A percentile compares a stretch with the other conserved stretches of the same genome.
phyloP scores from a whole-genome alignment of 2,888 invertebrate species.

The Didymodactylos carnosus region DNA sequence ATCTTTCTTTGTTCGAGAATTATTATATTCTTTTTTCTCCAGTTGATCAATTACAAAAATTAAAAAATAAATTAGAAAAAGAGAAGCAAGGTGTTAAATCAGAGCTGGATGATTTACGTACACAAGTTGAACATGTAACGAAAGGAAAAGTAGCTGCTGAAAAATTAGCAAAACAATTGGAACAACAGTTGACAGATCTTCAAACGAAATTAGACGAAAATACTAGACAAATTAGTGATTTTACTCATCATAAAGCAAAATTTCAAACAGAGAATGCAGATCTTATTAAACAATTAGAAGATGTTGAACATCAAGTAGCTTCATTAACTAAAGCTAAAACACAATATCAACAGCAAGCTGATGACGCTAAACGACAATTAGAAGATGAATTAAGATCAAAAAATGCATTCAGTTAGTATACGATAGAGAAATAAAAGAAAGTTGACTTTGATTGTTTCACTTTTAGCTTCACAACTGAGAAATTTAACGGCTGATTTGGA shows the following conservation, averaged over 20 bases:
- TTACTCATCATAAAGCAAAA: constrained; percentile 63
- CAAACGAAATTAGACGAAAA: constrained; percentile 89
- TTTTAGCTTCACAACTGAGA: constrained; percentile 67
- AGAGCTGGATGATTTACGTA: constrained; percentile 91
- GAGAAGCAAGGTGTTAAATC: constrained; percentile 92
- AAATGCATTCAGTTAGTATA: constrained; percentile 17
- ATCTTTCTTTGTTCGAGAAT: background rate
- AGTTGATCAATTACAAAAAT: constrained; percentile 34
- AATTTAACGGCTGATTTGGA: constrained; percentile 96
- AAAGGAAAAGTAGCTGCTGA: constrained; percentile 94
- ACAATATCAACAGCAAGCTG: constrained; percentile 78
- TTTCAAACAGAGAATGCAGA: constrained; percentile 89
- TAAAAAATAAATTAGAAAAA: constrained; percentile 55
- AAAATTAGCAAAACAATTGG: constrained; percentile 91
- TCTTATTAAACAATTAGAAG: constrained; percentile 82
- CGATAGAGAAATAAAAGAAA: too few relatives aligned
- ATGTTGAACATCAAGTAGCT: constrained; percentile 72
- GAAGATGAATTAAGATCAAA: constrained; percentile 61
- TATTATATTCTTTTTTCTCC: constrained; percentile 42
- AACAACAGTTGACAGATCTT: constrained; percentile 79
- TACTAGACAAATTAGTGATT: constrained; percentile 84
- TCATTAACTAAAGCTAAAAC: constrained; percentile 66
- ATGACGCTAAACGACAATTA: constrained; percentile 88
- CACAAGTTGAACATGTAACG: constrained; percentile 82
- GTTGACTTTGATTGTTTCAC: too few relatives aligned